Base-by-base conservation (phyloP, 1,140 invertebrate species). In the Zaprionus gabonicus region DNA sequence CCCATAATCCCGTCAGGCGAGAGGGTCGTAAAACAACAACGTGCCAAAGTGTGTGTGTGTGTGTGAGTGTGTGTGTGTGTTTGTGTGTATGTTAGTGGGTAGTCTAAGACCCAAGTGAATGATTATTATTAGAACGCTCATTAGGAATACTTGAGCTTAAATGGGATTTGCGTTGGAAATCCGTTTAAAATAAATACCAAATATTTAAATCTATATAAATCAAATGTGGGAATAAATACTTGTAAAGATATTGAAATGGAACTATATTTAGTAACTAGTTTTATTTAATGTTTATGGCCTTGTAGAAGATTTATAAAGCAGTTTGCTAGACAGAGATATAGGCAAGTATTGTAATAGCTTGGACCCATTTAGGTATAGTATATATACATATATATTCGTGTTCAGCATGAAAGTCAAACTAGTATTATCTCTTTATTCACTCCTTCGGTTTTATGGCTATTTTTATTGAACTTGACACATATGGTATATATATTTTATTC, bases 81-180 rank as follows among this genome's bases (percentile, higher is more conserved):
- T 20, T 53, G 10, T 53, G 7, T 28, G 60, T 28, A 20, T 53
- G 10, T 53, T 7, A 58, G 38, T 51, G 20, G n/a, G 46, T 51
- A 13, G 46, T 51, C 17, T 58, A 25, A 44, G 72, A 67, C 51
- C 70, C 70, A 71, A 75, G 53, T 71, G 59, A 70, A 75, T 75
- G 72, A 75, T 64, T 75, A 76, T 66, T 76, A 71, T 71, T 76
- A 76, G 73, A 71, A 65, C 41, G 46, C 68, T 76, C 68, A 76
- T 76, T 76, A 71, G 68, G 38, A 51, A 59, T 71, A 60, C 36
- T 71, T 59, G 53, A 55, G 55, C 55, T 76, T 60, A 76, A 23
- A 44, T 76, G 44, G 68, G 73, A 76, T 71, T 76, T 65, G 60
- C 20, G 27, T 23, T 17, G 4, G 4, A 31, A 68, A 68, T 44